Evolutionary conservation across 2,113 vertebrate species (phyloP), one percentile per base, ranked within the genome.

Genomic region (Hiodon tergisus): DNA sequence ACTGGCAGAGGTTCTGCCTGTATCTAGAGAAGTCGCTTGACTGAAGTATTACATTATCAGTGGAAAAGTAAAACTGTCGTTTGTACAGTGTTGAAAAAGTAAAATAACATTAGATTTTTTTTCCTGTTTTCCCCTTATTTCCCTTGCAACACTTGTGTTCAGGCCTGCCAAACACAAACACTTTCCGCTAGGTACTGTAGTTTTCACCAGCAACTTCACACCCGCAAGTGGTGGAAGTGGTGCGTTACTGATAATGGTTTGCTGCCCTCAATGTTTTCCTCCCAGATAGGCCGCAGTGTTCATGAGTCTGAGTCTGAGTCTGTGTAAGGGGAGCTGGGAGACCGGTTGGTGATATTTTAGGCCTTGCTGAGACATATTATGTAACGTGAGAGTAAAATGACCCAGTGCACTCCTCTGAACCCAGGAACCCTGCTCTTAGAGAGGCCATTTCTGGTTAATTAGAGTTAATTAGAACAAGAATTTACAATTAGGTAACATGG

Each of bases 251-350:
- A 69, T 14, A 52, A 57, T 71, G 69, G 62, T 52, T 46, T 67
- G 53, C n/a, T 14, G 13, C 63, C 57, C n/a, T 50, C 5, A 57
- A 48, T 53, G 10, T 6, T 10, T 16, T 6, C 10, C 63, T 17
- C 46, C 63, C 8, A 54, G 17, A 62, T 63, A 60, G 50, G 51
- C 59, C 61, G 47, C 17, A 55, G 31, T 57, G 72, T 53, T 51
- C 51, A 11, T 74, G 72, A 46, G n/a, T n/a, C n/a, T n/a, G n/a
- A n/a, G n/a, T 74, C 62, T 74, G 62, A 53, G 67, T 65, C 62
- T 48, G 17, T 7, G 71, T 66, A 74, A 74, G 62, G 62, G 5
- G 62, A 74, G 62, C 62, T 47, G 72, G 11, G 11, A 10, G n/a
- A 65, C 48, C n/a, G 51, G 60, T 52, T 66, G 31, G 17, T 1